Evolutionary conservation across 1,140 invertebrate species (phyloP), one percentile per base, ranked within the genome.

Genomic region (Heliconius hewitsoni): DNA sequence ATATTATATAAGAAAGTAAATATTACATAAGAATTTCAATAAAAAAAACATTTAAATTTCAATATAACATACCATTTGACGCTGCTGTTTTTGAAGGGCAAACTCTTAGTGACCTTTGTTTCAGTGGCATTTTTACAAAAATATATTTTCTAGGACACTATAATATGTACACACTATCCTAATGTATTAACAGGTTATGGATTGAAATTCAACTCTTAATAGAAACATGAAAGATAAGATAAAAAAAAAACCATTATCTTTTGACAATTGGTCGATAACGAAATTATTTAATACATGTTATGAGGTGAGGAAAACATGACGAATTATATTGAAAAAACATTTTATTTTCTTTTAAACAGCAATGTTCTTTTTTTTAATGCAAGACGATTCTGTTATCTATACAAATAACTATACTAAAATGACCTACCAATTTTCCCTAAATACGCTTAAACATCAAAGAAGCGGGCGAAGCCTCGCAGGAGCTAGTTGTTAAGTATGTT

Each of bases 41-140:
- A 2, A 52, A 52, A 57, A 52, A 55, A 55, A 55, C 8, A 55
- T 2, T 8, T 55, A 55, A n/a, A 18, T 23, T 23, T 23, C 19
- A 23, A 23, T 23, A 27, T n/a, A 19, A 76, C 79, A 86, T 84
- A 91, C 90, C 90, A 80, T 91, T 87, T 18, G 89, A 86, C 8
- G 83, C 81, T 1, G 85, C 84, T 37, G 87, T 83, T 16, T 88
- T 87, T 39, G 79, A 80, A 27, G 82, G 57, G 52, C 70, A 79
- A 50, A 86, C 84, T n/a, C 74, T 79, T 16, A 85, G 30, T 30
- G 70, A 66, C 23, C 37, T 34, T 37, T 30, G 8, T 27, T 34
- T 80, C 23, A 75, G 70, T 19, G 55, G 77, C 66, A 84, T 76
- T 72, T 23, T 76, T 39, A 73, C 39, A 30, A 80, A 60, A 18